Evolutionary conservation across 2,888 invertebrate species (phyloP), one percentile per base, ranked within the genome.

Genomic region (Allolobophora icterica): DNA sequence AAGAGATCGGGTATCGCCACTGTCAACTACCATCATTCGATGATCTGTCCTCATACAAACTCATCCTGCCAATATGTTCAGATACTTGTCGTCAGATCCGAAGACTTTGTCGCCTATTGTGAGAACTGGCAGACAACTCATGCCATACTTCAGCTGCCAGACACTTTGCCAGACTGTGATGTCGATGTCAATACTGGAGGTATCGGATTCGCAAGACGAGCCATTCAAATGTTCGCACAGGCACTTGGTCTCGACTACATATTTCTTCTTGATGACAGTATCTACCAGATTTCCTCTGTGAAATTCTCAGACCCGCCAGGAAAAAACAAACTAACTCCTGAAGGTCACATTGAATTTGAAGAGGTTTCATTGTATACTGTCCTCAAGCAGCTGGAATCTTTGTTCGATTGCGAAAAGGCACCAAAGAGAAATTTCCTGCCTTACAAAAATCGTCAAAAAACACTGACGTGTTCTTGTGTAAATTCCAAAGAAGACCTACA

Each of bases 231-330:
- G 52, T 91, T 92, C 84, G 91, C 92, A 17, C 42, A 91, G 35
- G 24, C 34, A 17, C 40, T 89, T 38, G 17, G 42, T 24, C 87
- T 89, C 17, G 19, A 30, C 33, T 34, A 83, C 8, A 89, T 92
- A 35, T 91, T 92, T 58, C 84, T 92, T 71, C n/a, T 92, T 19
- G 92, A 92, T 90, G 92, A 92, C 84, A 92, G 40, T 21, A 90
- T 92, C 42, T 38, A n/a, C 13, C 42, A 34, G 35, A 19, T 91
- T 13, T 89, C 40, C 30, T 89, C 89, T 35, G 40, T 40, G 0
- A 89, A 89, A 89, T 71, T 71, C 71, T 71, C 71, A n/a, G 11
- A 71, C 71, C 11, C 71, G 30, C n/a, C 71, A 5, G 71, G 30
- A 0, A 71, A 71, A 11, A 17, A 71, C 11, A n/a, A 8, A 71